Base-by-base conservation (phyloP, 2,888 invertebrate species). In the Clitarchus hookeri region DNA sequence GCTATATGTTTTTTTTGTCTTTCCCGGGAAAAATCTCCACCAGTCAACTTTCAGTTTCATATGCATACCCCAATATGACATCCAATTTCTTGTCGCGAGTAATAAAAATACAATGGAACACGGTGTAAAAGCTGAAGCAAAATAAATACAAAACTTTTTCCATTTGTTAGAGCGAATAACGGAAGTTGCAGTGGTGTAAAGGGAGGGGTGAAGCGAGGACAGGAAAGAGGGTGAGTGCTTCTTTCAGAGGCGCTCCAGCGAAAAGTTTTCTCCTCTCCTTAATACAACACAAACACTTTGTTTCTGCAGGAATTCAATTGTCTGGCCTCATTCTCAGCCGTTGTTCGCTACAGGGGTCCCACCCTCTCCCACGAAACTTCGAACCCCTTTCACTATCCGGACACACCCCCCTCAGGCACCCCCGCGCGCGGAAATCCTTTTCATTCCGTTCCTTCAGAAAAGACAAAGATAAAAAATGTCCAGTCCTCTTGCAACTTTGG, bases 241-340 rank as follows among this genome's bases (percentile, higher is more conserved):
- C 82, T 82, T 82, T 82, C 82, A 82, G 82, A 82, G 82, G 82
- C 82, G 44, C 44, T 27, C 82, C 82, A 27, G n/a, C 82, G 82
- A 36, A 82, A 82, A 82, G 82, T 82, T 82, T 82, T 82, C 82
- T 44, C 77, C n/a, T 84, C 82, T 44, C 77, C 36, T 84, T 84
- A 84, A 84, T 84, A 84, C 84, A 84, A 84, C 65, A 84, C 84
- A 84, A 84, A 84, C 84, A 77, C 84, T 84, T 84, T 84, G 84
- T 84, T 84, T 77, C 84, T 65, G 26, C 84, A 84, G 84, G 65
- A 84, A 84, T 84, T 84, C 84, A 84, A 84, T 84, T 84, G 84
- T 65, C 84, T 84, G 44, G 25, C 82, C 82, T 82, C 82, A 82
- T 82, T 82, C 82, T 82, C 82, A 82, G 82, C 82, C 65, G 8